These are phyloP conservation scores for Circaetus gallicus DNA, from an alignment of 2,113 vertebrate species.

Conservation along the genomic window DNA sequence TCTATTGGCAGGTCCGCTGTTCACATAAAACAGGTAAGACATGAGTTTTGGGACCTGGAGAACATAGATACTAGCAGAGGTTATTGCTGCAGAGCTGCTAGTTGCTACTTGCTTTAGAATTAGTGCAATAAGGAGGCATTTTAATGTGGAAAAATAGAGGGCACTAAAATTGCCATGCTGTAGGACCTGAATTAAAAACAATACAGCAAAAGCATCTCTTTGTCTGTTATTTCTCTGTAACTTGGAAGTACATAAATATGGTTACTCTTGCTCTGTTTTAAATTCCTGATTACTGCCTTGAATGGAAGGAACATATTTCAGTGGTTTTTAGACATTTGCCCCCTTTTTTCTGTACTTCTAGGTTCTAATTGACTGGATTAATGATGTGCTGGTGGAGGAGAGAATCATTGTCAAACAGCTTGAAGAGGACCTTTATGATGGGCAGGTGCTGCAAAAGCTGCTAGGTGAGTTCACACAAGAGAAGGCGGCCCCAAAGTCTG, in stretches of 20 bases:
- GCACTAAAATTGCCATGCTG: not conserved
- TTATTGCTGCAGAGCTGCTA: not conserved
- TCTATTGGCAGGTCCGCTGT: not conserved
- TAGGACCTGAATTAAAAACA: not conserved
- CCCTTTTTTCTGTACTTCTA: slow-evolving; percentile 17
- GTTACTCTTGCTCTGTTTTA: not conserved
- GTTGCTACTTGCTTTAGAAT: not conserved
- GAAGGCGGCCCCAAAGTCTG: not conserved
- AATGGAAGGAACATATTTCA: fast-evolving
- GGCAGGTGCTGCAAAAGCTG: slow-evolving; percentile 96
- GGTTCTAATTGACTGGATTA: slow-evolving; percentile 96
- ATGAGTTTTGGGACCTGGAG: not conserved
- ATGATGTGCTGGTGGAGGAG: slow-evolving; percentile 92
- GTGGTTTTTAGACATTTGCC: not conserved
- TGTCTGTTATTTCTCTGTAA: not conserved
- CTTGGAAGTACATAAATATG: not conserved
- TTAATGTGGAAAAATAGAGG: not conserved
- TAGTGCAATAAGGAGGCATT: not conserved
- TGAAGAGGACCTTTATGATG: slow-evolving; percentile 95
- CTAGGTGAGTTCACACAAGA: slow-evolving; percentile 79
- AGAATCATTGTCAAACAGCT: slow-evolving; percentile 96
- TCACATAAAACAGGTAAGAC: not conserved
- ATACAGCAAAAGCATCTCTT: not conserved
- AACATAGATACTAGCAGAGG: not conserved
- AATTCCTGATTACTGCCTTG: not conserved